phyloP scores from a whole-genome alignment of 2,113 vertebrate genomes.

The Odobenus rosmarus region DNA sequence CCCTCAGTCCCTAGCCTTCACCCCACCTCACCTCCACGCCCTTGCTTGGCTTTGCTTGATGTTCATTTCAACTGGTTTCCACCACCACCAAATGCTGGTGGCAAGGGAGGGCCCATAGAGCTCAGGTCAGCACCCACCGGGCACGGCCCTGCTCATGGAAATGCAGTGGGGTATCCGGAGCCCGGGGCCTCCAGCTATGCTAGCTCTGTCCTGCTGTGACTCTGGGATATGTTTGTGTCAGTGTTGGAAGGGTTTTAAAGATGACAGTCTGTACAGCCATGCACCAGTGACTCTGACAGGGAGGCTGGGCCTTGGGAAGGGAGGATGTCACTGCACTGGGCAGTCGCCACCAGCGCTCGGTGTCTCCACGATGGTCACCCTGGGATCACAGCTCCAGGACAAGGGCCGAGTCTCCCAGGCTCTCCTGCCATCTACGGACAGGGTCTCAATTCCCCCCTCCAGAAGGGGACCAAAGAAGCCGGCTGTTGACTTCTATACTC shows the following conservation, averaged over 20 bases:
- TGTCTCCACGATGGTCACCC: neutral
- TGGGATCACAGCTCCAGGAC: neutral
- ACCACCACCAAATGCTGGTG: neutral
- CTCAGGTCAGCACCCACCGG: neutral
- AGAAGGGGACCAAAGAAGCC: neutral
- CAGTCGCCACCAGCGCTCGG: neutral
- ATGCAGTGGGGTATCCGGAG: too few relatives aligned
- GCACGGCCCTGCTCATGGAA: neutral
- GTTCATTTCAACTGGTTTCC: neutral
- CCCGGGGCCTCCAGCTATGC: neutral
- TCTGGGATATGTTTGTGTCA: neutral
- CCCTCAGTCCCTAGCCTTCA: neutral
- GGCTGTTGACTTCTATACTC: accelerated
- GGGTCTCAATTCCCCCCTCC: accelerated
- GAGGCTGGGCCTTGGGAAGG: neutral
- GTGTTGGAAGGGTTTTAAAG: neutral
- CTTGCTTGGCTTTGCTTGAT: neutral
- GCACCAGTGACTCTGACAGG: neutral
- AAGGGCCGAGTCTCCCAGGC: neutral
- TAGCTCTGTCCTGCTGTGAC: neutral
- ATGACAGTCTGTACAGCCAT: neutral
- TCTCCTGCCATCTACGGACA: accelerated
- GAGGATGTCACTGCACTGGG: neutral
- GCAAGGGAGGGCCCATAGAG: neutral
- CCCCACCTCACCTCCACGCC: neutral